Conservation (phyloP, 2,888 invertebrate genomes). For the Monoplex corrugatus region DNA sequence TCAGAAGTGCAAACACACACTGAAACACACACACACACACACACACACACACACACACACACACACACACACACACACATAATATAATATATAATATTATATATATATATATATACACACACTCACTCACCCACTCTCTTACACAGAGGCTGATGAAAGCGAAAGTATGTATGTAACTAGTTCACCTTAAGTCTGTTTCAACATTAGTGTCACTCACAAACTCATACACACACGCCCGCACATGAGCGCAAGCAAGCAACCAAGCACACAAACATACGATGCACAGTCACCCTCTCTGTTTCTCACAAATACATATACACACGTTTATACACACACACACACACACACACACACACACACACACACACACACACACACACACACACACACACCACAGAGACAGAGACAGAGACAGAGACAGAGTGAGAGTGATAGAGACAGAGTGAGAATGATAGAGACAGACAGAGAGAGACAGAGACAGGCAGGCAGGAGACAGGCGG, state of each 20-base stretch:
- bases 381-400: background rate
- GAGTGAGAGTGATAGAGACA: background rate
- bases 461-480: background rate
- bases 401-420: background rate
- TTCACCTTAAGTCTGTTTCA: no score
- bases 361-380: background rate
- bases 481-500: background rate
- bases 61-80: background rate
- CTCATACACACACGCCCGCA: background rate
- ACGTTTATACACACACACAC: background rate
- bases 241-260: background rate
- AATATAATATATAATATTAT: background rate
- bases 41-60: background rate
- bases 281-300: background rate
- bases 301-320: background rate
- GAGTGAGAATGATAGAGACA: constrained; percentile 22
- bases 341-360: constrained; percentile 1
- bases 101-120: background rate
- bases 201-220: background rate
- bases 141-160: no score
- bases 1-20: background rate
- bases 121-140: no score
- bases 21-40: background rate
- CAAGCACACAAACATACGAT: background rate
- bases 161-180: no score